Percentiles rank a stretch among this genome's conserved stretches.
Evolutionary conservation across 1,140 invertebrate species (phyloP).

Genomic region (Adelges cooleyi): DNA sequence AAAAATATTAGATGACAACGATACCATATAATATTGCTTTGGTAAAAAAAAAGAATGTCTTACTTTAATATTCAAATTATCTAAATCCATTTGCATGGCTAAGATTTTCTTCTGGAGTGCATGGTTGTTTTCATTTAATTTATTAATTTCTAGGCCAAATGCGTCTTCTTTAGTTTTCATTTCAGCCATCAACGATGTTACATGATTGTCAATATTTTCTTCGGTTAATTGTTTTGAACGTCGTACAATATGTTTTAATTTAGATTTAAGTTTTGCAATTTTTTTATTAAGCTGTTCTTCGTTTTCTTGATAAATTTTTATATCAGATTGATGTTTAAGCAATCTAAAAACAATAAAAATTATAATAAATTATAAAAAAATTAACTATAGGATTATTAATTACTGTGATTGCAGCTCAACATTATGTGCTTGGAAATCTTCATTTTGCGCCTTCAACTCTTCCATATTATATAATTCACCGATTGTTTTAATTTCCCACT

Average conservation of each 20-base stretch:
- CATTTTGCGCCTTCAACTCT: neutral
- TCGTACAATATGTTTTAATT: conserved; percentile 4
- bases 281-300: conserved; percentile 20
- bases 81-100: conserved; percentile 3
- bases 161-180: conserved; percentile 17
- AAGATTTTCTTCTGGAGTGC: conserved; percentile 13
- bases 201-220: conserved; percentile 27
- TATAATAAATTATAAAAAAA: too few relatives aligned
- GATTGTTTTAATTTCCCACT: conserved; percentile 25
- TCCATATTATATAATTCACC: conserved; percentile 12
- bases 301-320: conserved; percentile 1
- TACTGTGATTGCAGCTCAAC: conserved; percentile 13
- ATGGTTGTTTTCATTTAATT: conserved; percentile 7
- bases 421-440: conserved; percentile 10
- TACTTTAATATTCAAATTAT: conserved; percentile 12
- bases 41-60: too few relatives aligned
- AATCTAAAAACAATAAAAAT: neutral
- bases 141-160: conserved; percentile 9
- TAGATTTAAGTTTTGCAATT: conserved; percentile 3
- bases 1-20: too few relatives aligned
- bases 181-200: conserved; percentile 7
- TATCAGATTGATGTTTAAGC: conserved; percentile 11
- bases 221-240: conserved; percentile 15
- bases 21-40: too few relatives aligned
- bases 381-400: too few relatives aligned